Base-by-base conservation (phyloP, 2,113 vertebrate species). In the Colistium nudipinnis region DNA sequence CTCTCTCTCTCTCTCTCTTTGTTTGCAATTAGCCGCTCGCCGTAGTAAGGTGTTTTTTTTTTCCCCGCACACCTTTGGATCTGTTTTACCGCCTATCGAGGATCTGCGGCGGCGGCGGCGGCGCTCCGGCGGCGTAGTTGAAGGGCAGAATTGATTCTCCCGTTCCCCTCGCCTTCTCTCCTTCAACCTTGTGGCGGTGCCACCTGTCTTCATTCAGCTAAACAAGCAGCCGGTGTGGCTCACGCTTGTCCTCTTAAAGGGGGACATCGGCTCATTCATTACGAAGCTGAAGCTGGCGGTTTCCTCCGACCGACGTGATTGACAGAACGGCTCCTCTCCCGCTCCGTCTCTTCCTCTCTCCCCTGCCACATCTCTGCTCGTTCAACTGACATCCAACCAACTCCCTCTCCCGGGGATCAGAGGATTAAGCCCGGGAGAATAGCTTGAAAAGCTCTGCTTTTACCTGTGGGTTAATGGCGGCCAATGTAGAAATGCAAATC, bases 201-300 rank as follows among this genome's bases (percentile, higher is more conserved):
- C n/a, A 28, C 55, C 52, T 2, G 20, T 64, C 49, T 70, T 80
- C 55, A 62, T 81, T 80, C 19, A 62, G 52, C 44, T 14, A 60
- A 77, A 81, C 67, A 68, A 70, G 47, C 35, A 41, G 44, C 28
- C 16, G 70, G 57, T 52, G 64, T 41, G 51, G 62, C 76, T 81
- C 49, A 47, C 52, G 67, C 80, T 77, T 61, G 81, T 87, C 73
- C 69, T 75, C 49, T 79, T 74, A 69, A 78, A 84, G 36, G 62
- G n/a, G 56, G 78, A 85, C 75, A 85, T 44, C 16, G 62, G 68
- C 78, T 87, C 64, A 75, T 84, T 82, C 79, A 86, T 88, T 83
- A 83, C 72, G 66, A 77, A 12, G 16, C 30, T n/a, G 74, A 73
- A 75, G 69, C 63, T 44, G 48, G 43, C 19, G 25, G 48, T 76